These are phyloP conservation scores for Agrenia bidenticulata DNA, from an alignment of 2,888 invertebrate genomes.

Conservation along the genomic window DNA sequence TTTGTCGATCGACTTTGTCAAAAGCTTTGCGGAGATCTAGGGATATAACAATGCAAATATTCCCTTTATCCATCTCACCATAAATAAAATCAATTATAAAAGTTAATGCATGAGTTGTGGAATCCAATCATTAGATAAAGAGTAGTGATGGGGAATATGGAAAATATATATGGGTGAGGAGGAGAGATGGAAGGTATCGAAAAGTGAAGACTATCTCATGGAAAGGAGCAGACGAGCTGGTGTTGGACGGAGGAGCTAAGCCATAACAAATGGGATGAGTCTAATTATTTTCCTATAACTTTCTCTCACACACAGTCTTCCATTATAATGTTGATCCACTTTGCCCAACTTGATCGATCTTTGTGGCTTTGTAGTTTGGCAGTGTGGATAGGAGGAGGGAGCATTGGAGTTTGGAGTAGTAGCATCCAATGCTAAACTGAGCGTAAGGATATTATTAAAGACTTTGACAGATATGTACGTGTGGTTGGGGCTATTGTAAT, in stretches of 20 bases:
- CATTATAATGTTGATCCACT: not conserved
- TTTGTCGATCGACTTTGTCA: not conserved
- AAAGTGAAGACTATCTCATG: no score
- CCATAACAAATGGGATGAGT: slow-evolving; percentile 19
- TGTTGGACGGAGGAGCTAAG: not conserved
- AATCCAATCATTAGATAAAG: slow-evolving; percentile 21
- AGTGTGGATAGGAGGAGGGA: no score
- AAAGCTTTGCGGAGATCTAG: not conserved
- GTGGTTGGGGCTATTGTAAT: no score
- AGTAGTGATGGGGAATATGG: not conserved
- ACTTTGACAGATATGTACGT: no score
- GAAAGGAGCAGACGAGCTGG: not conserved
- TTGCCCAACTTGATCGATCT: slow-evolving; percentile 7
- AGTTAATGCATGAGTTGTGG: not conserved
- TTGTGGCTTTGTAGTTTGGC: no score
- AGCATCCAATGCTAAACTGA: no score
- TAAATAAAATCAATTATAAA: not conserved
- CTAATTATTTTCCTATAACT: slow-evolving; percentile 25
- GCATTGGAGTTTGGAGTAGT: no score
- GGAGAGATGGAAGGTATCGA: not conserved
- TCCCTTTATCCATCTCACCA: not conserved
- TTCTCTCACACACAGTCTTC: not conserved
- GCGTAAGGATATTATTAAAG: no score
- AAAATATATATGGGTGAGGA: not conserved
- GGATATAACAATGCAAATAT: not conserved